These are phyloP conservation scores for Aldrovandia affinis DNA, from an alignment of 2,797 vertebrate species.

Conservation along the genomic window DNA sequence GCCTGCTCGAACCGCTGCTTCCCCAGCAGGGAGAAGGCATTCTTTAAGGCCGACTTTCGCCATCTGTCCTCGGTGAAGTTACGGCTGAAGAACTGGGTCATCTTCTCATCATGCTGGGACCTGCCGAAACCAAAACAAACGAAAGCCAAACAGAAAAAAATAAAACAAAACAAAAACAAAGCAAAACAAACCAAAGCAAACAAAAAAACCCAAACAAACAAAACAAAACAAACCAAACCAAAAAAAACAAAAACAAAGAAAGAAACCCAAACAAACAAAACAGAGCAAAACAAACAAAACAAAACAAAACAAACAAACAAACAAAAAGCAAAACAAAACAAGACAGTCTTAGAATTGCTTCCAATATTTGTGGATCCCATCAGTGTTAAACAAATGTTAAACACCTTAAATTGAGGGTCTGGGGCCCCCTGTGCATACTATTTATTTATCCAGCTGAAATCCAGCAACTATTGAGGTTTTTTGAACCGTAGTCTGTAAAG, in stretches of 20 bases:
- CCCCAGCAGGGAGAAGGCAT: constrained; percentile 96
- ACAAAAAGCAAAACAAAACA: no score
- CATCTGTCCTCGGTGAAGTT: constrained; percentile 96
- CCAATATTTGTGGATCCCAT: no score
- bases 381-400: no score
- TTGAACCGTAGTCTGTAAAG: no score
- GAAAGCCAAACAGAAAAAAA: neutral
- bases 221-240: no score
- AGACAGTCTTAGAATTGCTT: no score
- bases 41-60: constrained; percentile 97
- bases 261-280: neutral
- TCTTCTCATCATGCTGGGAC: constrained; percentile 96
- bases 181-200: neutral
- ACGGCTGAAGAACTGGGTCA: constrained; percentile 97
- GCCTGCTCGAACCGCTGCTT: constrained; percentile 98
- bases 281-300: neutral
- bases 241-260: neutral
- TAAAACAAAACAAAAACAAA: neutral
- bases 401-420: no score
- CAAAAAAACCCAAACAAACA: neutral
- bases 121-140: constrained; percentile 64
- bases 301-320: neutral
- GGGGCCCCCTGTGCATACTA: no score
- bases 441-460: no score
- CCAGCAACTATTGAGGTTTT: no score